Evolutionary conservation across 1,140 invertebrate species (phyloP), one percentile per base, ranked within the genome.

Genomic region (Leptopilina boulardi): DNA sequence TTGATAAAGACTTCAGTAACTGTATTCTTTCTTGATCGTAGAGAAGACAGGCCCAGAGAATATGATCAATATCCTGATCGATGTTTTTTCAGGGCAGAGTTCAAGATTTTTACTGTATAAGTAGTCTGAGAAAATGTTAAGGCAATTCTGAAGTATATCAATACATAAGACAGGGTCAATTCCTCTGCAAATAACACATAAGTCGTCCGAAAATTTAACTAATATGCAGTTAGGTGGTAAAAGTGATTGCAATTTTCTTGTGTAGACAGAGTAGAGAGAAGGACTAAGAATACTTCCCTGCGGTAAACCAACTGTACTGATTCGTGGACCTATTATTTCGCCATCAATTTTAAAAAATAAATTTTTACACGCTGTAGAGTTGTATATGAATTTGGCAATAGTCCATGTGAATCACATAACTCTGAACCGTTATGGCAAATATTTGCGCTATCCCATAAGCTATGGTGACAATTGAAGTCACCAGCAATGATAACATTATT

Each of bases 211-310:
- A 47, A 47, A n/a, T 47, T 47, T 13, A 47, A 47, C 10, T 4
- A 56, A 8, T 10, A 21, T 11, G 51, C 51, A 70, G 13, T 34
- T 19, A 13, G 15, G 15, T 0, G 66, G 15, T n/a, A 26, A 44
- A 76, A 80, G 54, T 77, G 78, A 23, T 11, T 80, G 75, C 1
- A 80, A 3, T 47, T 77, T 77, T 18, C 70, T 74, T 8, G 74
- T 82, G 51, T 78, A 82, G 11, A 82, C 56, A 8, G 74, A 19
- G 56, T 77, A 80, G 6, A 82, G 18, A 13, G 71, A 1, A 9
- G 77, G 75, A 19, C 81, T 82, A 1, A 78, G 23, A 3, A 75
- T 54, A 71, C 78, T 80, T 11, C 81, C 75, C 18, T 80, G 77
- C 18, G 75, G 77, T 26, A 82, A 70, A 11, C 78, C 78, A 71